A percentile compares a stretch with the other conserved stretches of the same genome.
These are phyloP conservation scores for Smutsia gigantea DNA, from an alignment of 2,797 vertebrate species.

Conservation along the genomic window DNA sequence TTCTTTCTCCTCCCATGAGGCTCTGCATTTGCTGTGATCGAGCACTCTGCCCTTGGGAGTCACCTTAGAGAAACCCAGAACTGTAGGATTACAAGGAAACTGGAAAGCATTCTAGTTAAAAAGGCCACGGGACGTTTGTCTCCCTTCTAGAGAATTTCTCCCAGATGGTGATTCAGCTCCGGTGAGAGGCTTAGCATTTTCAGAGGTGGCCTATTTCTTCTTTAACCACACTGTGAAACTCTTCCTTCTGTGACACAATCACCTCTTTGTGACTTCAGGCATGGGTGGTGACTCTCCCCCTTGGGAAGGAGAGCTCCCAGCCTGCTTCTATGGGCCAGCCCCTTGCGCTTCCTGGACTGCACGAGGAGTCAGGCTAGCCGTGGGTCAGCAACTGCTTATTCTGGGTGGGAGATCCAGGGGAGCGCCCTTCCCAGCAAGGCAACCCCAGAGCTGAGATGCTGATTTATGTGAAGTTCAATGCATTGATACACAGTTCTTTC, in stretches of 20 bases:
- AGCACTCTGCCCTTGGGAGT: neutral
- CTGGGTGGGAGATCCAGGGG: neutral
- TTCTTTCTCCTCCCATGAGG: neutral
- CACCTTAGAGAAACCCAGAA: neutral
- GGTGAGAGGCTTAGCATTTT: neutral
- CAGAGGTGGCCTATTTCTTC: neutral
- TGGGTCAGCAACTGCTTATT: neutral
- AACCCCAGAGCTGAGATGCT: neutral
- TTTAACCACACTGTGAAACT: neutral
- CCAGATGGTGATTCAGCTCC: neutral
- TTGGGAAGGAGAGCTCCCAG: neutral
- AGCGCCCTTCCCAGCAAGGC: neutral
- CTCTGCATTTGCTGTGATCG: neutral
- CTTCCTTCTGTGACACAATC: neutral
- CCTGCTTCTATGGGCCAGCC: neutral
- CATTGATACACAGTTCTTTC: neutral
- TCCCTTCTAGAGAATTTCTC: neutral
- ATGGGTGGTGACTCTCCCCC: neutral
- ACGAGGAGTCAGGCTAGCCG: neutral
- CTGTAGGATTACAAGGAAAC: neutral
- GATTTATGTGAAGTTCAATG: constrained; percentile 27
- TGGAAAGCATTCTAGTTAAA: neutral
- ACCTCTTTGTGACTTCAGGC: constrained; percentile 22
- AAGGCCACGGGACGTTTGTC: neutral
- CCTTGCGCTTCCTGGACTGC: neutral